Evolutionary conservation across 2,113 vertebrate genomes (phyloP).

Genomic region (Chauna torquata): DNA sequence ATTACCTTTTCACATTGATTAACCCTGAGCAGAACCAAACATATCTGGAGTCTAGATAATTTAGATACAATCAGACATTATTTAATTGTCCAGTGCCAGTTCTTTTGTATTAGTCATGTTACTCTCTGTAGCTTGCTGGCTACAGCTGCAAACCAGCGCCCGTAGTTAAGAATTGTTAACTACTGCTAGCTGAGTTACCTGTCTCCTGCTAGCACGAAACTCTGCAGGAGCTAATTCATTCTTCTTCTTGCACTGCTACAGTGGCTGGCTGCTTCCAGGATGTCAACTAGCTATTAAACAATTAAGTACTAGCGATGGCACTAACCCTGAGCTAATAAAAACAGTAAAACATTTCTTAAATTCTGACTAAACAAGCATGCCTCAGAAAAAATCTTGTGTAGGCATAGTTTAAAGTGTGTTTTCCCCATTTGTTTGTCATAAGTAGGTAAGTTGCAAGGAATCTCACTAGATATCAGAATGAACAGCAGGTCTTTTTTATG

Average conservation of each 20-base stretch:
- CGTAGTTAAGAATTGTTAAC: neutral
- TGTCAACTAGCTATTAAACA: neutral
- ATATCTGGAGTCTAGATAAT: neutral
- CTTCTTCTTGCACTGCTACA: neutral
- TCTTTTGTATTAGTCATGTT: neutral
- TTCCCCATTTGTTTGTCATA: neutral
- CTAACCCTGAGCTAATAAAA: neutral
- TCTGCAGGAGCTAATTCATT: neutral
- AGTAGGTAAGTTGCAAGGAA: neutral
- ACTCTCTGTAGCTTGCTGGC: neutral
- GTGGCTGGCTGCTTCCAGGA: neutral
- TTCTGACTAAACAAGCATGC: neutral
- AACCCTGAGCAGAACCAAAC: neutral
- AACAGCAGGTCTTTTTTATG: neutral
- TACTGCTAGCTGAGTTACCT: neutral
- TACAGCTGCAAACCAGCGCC: neutral
- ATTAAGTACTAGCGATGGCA: neutral
- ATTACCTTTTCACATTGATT: neutral
- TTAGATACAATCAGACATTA: neutral
- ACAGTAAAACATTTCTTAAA: neutral
- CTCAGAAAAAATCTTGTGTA: neutral
- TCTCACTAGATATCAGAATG: neutral
- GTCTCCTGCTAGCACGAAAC: neutral
- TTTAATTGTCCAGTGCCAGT: neutral
- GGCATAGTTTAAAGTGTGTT: neutral